Percentiles rank a stretch among this genome's conserved stretches.
phyloP scores from a whole-genome alignment of 2,797 vertebrate species.

The Acanthiza pusilla region DNA sequence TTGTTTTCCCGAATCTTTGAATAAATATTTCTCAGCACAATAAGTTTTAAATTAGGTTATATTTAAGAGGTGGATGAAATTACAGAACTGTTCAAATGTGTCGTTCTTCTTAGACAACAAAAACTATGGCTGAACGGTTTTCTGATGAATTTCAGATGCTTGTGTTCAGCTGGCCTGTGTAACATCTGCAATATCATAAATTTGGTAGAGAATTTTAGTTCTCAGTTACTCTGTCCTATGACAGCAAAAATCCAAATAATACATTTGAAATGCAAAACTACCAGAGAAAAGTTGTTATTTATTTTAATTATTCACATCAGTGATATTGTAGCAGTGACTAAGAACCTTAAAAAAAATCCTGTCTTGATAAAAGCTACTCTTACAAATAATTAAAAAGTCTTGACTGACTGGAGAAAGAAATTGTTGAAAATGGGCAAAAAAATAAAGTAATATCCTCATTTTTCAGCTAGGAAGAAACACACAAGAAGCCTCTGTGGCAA shows the following conservation, averaged over 20 bases:
- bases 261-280: not conserved
- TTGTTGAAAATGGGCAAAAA: not conserved
- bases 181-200: not conserved
- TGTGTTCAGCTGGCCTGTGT: not conserved
- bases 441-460: not conserved
- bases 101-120: not conserved
- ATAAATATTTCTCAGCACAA: slow-evolving; percentile 12
- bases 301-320: not conserved
- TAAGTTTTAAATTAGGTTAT: slow-evolving; percentile 1
- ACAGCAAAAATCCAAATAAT: not conserved
- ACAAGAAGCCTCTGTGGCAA: not conserved
- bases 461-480: not conserved
- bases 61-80: not conserved
- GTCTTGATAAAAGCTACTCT: not conserved
- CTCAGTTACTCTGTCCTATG: not conserved
- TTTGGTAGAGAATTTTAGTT: not conserved
- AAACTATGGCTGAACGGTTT: not conserved
- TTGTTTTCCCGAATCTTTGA: not conserved
- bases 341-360: not conserved
- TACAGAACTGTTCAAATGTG: not conserved
- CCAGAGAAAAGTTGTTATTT: not conserved
- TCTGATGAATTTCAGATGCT: not conserved
- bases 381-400: not conserved
- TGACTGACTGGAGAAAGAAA: not conserved
- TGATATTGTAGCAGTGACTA: not conserved